Evolutionary conservation across 2,113 vertebrate genomes (phyloP).

Genomic region (Osmerus mordax): DNA sequence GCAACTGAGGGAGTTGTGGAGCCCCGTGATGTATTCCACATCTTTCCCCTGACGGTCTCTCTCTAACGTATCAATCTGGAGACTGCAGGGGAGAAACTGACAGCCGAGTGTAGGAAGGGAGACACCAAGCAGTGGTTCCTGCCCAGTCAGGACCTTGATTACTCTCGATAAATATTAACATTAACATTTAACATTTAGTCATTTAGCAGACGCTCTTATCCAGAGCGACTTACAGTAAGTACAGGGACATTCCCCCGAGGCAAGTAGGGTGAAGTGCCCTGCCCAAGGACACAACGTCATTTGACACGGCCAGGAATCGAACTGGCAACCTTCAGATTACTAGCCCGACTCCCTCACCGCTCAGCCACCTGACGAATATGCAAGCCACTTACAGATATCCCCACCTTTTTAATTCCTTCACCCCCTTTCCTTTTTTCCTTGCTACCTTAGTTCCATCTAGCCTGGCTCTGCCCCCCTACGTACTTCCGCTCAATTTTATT

Average conservation of each 20-base stretch:
- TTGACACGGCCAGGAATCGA: no score
- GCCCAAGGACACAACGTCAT: no score
- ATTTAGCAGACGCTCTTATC: no score
- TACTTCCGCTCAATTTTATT: no score
- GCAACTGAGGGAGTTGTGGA: not conserved
- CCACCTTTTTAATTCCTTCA: slow-evolving; percentile 5
- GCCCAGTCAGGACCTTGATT: slow-evolving; percentile 42
- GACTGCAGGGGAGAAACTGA: not conserved
- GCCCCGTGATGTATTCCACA: slow-evolving; percentile 5
- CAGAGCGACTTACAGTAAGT: no score
- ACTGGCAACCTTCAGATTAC: no score
- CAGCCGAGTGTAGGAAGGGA: slow-evolving; percentile 1
- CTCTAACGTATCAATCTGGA: slow-evolving; percentile 8
- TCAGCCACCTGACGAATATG: slow-evolving; percentile 1
- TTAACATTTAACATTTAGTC: no score
- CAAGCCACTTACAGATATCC: slow-evolving; percentile 14
- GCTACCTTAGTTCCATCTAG: not conserved
- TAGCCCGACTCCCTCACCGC: no score
- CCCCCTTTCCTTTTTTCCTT: not conserved
- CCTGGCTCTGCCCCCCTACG: no score
- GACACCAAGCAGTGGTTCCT: not conserved
- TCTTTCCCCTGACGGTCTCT: slow-evolving; percentile 20
- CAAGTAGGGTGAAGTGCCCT: no score
- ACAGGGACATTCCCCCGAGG: no score
- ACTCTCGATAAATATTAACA: not conserved